Evolutionary conservation across 1,140 invertebrate species (phyloP), one percentile per base, ranked within the genome.

Genomic region (Ephestia elutella): DNA sequence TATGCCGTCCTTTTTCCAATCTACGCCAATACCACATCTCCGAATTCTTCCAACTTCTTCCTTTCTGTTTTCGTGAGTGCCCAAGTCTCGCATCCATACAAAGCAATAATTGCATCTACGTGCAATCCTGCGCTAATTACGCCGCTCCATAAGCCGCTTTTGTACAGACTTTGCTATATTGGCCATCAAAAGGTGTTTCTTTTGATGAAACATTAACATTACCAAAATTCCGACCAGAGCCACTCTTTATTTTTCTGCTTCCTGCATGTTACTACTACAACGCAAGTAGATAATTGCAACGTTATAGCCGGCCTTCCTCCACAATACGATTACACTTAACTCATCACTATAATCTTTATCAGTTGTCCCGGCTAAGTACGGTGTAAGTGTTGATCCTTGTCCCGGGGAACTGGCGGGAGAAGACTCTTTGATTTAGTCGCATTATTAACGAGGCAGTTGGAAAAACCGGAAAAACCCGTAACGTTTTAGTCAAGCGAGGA

Each of bases 51-150:
- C n/a, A n/a, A n/a, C n/a, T n/a, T n/a, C n/a, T n/a, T n/a, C n/a
- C n/a, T n/a, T n/a, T n/a, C n/a, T n/a, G n/a, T n/a, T n/a, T n/a
- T n/a, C n/a, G n/a, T n/a, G n/a, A n/a, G n/a, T n/a, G n/a, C n/a
- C n/a, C n/a, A n/a, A n/a, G n/a, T n/a, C n/a, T n/a, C n/a, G n/a
- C n/a, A n/a, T n/a, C n/a, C n/a, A n/a, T n/a, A n/a, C n/a, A n/a
- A n/a, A n/a, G n/a, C 28, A 9, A 56, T 71, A 71, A 78, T 78
- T 75, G 71, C 70, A 67, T 76, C 63, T 74, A 70, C 73, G 65
- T 75, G 73, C 73, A 80, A 74, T 78, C 60, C 71, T 57, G 62
- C 64, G 65, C 54, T 72, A 78, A 80, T 80, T 82, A 78, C 74
- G 62, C n/a, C n/a, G n/a, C n/a, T n/a, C n/a, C n/a, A n/a, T n/a